Percentiles rank a stretch among this genome's conserved stretches.
These are phyloP conservation scores for Crypturellus undulatus DNA, from an alignment of 2,113 vertebrate species.

Conservation along the genomic window DNA sequence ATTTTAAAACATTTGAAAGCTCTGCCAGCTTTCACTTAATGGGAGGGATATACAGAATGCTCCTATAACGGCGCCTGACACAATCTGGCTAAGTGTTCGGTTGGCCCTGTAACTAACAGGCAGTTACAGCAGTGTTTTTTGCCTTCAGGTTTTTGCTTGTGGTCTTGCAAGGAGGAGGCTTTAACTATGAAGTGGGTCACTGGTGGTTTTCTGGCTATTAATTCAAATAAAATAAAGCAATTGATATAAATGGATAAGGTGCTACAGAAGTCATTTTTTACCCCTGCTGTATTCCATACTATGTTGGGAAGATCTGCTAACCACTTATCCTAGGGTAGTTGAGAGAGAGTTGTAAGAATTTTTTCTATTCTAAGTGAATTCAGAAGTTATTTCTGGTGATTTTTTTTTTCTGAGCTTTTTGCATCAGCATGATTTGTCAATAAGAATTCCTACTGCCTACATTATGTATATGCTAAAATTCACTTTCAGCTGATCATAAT, in stretches of 20 bases:
- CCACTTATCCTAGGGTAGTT: not conserved
- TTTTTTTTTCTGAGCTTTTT: not conserved
- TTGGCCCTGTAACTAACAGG: not conserved
- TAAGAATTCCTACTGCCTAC: not conserved
- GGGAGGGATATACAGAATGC: not conserved
- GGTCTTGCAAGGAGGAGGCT: not conserved
- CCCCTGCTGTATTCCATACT: rapidly evolving
- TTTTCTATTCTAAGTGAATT: not conserved
- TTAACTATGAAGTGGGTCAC: not conserved
- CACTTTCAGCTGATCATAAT: slow-evolving; percentile 47
- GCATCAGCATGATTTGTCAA: slow-evolving; percentile 1
- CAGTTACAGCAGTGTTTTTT: not conserved
- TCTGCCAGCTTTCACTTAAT: not conserved
- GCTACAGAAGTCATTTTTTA: not conserved
- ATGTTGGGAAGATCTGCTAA: not conserved
- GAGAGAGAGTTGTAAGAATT: not conserved
- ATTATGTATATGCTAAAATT: slow-evolving; percentile 9
- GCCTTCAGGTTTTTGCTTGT: not conserved
- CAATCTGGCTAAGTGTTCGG: not conserved
- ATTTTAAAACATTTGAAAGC: not conserved
- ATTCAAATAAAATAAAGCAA: not conserved
- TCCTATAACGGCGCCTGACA: not conserved
- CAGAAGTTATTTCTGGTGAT: not conserved
- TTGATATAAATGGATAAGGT: not conserved
- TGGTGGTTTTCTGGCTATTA: not conserved